These are phyloP conservation scores for western clawed frog (Xenopus tropicalis) DNA, from an alignment of 2,113 vertebrate genomes.

Conservation along the genomic window DNA sequence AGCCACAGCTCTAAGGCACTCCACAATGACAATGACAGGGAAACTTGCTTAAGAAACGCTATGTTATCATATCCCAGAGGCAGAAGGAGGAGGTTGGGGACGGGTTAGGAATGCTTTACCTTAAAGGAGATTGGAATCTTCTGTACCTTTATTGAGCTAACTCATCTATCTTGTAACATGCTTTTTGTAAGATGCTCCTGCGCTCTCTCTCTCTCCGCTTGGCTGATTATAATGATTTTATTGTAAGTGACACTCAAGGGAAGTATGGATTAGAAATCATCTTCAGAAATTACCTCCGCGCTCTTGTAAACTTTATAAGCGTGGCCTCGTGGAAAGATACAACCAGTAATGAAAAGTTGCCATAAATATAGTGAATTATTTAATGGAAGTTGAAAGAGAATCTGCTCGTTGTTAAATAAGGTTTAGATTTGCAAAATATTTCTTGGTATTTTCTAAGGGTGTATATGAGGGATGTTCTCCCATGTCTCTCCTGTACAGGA, in stretches of 20 bases:
- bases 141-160: slow-evolving; percentile 2
- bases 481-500: too few relatives aligned
- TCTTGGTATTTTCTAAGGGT: too few relatives aligned
- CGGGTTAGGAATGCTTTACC: background rate
- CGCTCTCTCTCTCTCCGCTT: background rate
- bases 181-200: background rate
- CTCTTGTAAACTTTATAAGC: slow-evolving; percentile 7
- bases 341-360: too few relatives aligned
- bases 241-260: background rate
- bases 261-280: background rate
- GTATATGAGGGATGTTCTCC: too few relatives aligned
- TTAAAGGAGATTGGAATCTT: background rate
- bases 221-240: slow-evolving; percentile 28
- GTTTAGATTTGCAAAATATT: too few relatives aligned
- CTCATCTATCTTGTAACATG: slow-evolving; percentile 3
- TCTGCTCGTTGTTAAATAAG: too few relatives aligned
- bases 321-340: background rate
- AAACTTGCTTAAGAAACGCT: background rate
- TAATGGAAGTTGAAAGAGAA: too few relatives aligned
- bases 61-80: background rate
- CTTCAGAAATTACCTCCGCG: background rate
- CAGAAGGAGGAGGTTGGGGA: background rate
- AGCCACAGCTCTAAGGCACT: background rate
- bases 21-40: background rate
- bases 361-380: too few relatives aligned